These are phyloP conservation scores for Caenorhabditis latens DNA, from an alignment of 1,140 invertebrate genomes.

Conservation along the genomic window DNA sequence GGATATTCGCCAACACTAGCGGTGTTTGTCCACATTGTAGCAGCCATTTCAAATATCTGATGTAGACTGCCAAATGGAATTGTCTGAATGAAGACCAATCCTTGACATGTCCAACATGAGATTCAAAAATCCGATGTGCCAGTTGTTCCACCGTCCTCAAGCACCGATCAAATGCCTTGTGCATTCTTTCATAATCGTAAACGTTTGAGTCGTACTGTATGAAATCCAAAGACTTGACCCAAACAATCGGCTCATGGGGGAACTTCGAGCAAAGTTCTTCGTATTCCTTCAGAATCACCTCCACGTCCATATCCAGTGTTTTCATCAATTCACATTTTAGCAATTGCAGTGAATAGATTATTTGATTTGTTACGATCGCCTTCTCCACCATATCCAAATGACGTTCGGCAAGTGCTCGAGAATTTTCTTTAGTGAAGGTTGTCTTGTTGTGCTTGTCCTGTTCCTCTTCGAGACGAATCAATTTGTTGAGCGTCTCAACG, in stretches of 20 bases:
- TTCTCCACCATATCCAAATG: too few relatives aligned
- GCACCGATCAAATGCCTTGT: background rate
- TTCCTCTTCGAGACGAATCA: too few relatives aligned
- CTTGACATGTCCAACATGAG: background rate
- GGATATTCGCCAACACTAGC: background rate
- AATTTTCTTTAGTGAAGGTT: too few relatives aligned
- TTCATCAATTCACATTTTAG: too few relatives aligned
- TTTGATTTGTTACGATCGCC: too few relatives aligned
- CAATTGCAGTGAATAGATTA: too few relatives aligned
- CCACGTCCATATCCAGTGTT: too few relatives aligned
- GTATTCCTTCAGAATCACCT: background rate
- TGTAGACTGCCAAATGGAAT: background rate
- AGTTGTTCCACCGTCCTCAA: background rate
- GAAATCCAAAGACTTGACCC: background rate
- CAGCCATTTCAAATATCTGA: constrained; percentile 6
- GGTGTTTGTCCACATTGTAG: background rate
- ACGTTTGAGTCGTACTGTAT: background rate
- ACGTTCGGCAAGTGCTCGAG: too few relatives aligned
- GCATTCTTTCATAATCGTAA: background rate
- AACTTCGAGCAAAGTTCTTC: background rate
- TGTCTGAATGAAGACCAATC: background rate
- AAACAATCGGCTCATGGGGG: background rate
- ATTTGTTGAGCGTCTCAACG: too few relatives aligned
- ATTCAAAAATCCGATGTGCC: too few relatives aligned
- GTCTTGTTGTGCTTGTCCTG: too few relatives aligned